Evolutionary conservation across 2,888 invertebrate genomes (phyloP).

Genomic region (Aleiodes alternator): DNA sequence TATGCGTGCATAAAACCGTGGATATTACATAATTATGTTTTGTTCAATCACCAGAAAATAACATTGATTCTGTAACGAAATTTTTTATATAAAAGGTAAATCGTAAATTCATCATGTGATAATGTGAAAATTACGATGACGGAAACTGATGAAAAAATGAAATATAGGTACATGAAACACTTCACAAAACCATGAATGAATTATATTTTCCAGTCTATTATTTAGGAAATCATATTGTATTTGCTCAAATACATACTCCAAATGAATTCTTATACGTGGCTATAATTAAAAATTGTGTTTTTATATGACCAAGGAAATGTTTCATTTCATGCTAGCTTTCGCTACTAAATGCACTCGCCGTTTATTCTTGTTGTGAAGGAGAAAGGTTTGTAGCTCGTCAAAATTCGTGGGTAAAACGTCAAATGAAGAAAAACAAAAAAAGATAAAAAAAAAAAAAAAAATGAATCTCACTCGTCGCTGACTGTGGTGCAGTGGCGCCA

Average conservation of each 20-base stretch:
- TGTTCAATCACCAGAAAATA: constrained; percentile 33
- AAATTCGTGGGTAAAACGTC: constrained; percentile 15
- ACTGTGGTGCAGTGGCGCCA: constrained; percentile 40
- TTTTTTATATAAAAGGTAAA: background rate
- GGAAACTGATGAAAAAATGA: too few species aligned
- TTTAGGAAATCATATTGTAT: too few species aligned
- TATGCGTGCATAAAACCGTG: constrained; percentile 15
- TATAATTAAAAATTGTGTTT: too few species aligned
- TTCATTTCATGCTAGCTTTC: background rate
- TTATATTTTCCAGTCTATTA: too few species aligned
- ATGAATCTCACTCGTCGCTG: constrained; percentile 16
- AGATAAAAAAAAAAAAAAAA: background rate
- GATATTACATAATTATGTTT: constrained; percentile 18
- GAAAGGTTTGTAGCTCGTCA: constrained; percentile 28
- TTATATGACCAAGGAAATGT: too few species aligned
- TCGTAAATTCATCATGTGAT: background rate
- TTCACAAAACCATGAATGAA: too few species aligned
- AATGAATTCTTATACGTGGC: background rate
- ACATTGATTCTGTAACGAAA: background rate
- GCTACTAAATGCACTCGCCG: constrained; percentile 18
- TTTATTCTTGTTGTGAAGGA: constrained; percentile 17
- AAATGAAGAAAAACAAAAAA: background rate
- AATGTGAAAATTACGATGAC: background rate
- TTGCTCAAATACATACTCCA: background rate
- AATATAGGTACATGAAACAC: too few species aligned